A percentile compares a stretch with the other conserved stretches of the same genome.
Evolutionary conservation across 1,140 invertebrate genomes (phyloP).

Genomic region (Tribolium madens): DNA sequence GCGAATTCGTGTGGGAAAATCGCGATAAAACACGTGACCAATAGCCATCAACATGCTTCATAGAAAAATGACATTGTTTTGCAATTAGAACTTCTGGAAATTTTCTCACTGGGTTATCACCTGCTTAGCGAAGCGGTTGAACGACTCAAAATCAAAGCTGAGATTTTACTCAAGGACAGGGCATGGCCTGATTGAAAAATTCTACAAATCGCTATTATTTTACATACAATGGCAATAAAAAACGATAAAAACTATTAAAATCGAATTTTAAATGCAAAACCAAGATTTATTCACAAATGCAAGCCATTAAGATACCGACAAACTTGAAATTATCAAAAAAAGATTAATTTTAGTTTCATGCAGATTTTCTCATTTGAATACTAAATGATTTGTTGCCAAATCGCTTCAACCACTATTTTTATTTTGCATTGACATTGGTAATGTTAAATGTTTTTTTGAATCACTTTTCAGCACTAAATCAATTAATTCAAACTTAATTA

Average conservation of each 20-base stretch:
- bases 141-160: neutral
- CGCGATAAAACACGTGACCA: slow-evolving; percentile 36
- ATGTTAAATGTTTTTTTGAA: too few relatives aligned
- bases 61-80: slow-evolving; percentile 22
- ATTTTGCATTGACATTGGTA: too few relatives aligned
- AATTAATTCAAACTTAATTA: too few relatives aligned
- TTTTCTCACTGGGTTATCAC: neutral
- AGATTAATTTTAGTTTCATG: too few relatives aligned
- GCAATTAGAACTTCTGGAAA: slow-evolving; percentile 6
- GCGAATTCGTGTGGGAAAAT: slow-evolving; percentile 36
- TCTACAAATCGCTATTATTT: neutral
- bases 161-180: neutral
- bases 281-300: neutral
- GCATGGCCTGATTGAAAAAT: neutral
- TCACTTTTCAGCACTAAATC: too few relatives aligned
- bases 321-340: too few relatives aligned
- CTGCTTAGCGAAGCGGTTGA: neutral
- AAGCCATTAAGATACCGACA: neutral
- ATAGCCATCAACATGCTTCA: slow-evolving; percentile 19
- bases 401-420: too few relatives aligned
- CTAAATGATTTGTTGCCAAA: too few relatives aligned
- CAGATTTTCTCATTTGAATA: too few relatives aligned
- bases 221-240: neutral
- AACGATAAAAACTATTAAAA: neutral
- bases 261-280: neutral